Base-by-base conservation (phyloP, 2,888 invertebrate species). In the Linhomoeus sp. region DNA sequence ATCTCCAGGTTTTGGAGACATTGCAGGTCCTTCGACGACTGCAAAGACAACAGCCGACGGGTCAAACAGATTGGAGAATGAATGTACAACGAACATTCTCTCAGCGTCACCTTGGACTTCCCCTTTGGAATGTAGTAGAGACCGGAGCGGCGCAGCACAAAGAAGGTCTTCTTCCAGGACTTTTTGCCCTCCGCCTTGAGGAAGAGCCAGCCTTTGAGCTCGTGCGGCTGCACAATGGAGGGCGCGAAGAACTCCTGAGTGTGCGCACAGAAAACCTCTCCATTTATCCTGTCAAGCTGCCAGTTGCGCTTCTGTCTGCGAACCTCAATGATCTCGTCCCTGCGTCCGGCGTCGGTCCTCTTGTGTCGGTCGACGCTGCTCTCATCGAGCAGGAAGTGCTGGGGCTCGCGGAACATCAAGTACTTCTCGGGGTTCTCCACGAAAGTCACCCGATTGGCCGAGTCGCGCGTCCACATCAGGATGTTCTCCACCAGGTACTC, bases 91-190 rank as follows among this genome's bases (percentile, higher is more conserved):
- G 29, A 29, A 14, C 9, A 12, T 12, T 9, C 15, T 33, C 12
- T 37, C 3, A 5, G n/a, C 3, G 3, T 3, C 65, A 81, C 81
- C 53, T 67, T 72, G 55, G 79, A 78, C 65, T 80, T 80, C 59
- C 92, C 92, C 70, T 94, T 97, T 43, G 88, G 87, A 65, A 81
- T 87, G 68, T 92, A 94, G 72, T 94, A 97, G 23, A 97, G 74
- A 45, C 90, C 88, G 20, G 92, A 92, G 19, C 88, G 81, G 56
- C 94, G 74, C 42, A 97, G 73, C 19, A 92, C 85, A 68, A 90
- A 97, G 67, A 85, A 82, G 65, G 84, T 85, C 66, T 85, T 86
- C 70, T 92, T 94, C 97, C 97, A 97, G 46, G 85, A 86, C 66
- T 94, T 94, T 69, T 92, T 88, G 46, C 87, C 83, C 62, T 97